A percentile compares a stretch with the other conserved stretches of the same genome.
Evolutionary conservation across 2,888 invertebrate genomes (phyloP).

Genomic region (Atrina japonica): DNA sequence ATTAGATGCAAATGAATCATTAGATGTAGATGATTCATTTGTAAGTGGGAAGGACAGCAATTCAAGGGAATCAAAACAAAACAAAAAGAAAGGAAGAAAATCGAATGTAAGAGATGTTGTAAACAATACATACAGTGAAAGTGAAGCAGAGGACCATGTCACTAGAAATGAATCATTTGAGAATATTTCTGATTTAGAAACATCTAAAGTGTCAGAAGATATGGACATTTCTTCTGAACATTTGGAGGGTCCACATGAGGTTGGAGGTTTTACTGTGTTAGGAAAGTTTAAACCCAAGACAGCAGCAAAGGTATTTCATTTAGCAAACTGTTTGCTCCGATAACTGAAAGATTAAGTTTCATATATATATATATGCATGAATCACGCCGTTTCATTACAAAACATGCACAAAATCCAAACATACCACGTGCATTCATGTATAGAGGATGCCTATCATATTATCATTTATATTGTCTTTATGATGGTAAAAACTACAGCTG

Average conservation of each 20-base stretch:
- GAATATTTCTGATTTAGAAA: no score
- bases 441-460: no score
- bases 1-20: slow-evolving; percentile 13
- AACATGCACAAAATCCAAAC: no score
- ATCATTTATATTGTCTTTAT: no score
- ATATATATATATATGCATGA: no score
- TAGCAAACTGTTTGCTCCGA: no score
- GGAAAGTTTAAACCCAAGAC: slow-evolving; percentile 84
- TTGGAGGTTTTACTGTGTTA: slow-evolving; percentile 85
- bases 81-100: slow-evolving; percentile 4
- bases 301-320: slow-evolving; percentile 68
- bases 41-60: slow-evolving; percentile 3
- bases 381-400: no score
- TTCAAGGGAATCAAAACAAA: neutral
- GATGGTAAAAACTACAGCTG: no score
- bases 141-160: slow-evolving; percentile 1
- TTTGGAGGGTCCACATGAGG: slow-evolving; percentile 56
- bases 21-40: slow-evolving; percentile 1
- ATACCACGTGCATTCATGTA: no score
- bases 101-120: neutral
- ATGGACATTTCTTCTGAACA: slow-evolving; percentile 44
- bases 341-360: no score
- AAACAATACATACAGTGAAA: neutral
- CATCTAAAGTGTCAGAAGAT: no score
- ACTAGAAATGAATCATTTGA: neutral